A percentile compares a stretch with the other conserved stretches of the same genome.
Conservation (phyloP, 2,113 vertebrate species). For the Rutilus rutilus region DNA sequence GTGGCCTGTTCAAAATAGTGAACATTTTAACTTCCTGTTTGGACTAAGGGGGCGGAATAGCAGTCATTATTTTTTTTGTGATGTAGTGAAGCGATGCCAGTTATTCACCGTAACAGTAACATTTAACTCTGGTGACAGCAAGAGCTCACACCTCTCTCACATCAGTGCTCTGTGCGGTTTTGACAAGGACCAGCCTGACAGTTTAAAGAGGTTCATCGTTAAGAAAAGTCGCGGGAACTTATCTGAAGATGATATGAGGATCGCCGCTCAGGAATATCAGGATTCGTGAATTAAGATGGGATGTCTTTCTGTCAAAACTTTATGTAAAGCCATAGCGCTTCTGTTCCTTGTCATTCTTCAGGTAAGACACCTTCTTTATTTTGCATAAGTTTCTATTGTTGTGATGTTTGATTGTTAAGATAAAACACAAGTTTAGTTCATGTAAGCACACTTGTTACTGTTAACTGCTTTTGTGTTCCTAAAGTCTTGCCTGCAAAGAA, state of each 20-base stretch:
- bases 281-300: not conserved
- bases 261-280: not conserved
- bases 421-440: not conserved
- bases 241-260: not conserved
- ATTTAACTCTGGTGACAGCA: not conserved
- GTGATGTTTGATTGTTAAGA: not conserved
- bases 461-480: not conserved
- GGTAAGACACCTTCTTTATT: not conserved
- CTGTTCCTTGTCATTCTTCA: conserved; percentile 8
- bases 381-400: not conserved
- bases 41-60: not conserved
- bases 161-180: not conserved
- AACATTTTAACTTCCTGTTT: conserved; percentile 35
- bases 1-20: not conserved
- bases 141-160: not conserved
- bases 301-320: not conserved
- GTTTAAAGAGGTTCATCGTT: not conserved
- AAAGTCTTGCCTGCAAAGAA: not conserved
- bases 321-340: not conserved
- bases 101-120: not conserved
- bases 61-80: not conserved
- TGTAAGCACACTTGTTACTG: not conserved
- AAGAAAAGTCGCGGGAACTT: not conserved
- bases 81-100: not conserved
- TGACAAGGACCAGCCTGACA: not conserved